A percentile compares a stretch with the other conserved stretches of the same genome.
These are phyloP conservation scores for Pedionomus torquatus DNA, from an alignment of 2,113 vertebrate genomes.

Conservation along the genomic window DNA sequence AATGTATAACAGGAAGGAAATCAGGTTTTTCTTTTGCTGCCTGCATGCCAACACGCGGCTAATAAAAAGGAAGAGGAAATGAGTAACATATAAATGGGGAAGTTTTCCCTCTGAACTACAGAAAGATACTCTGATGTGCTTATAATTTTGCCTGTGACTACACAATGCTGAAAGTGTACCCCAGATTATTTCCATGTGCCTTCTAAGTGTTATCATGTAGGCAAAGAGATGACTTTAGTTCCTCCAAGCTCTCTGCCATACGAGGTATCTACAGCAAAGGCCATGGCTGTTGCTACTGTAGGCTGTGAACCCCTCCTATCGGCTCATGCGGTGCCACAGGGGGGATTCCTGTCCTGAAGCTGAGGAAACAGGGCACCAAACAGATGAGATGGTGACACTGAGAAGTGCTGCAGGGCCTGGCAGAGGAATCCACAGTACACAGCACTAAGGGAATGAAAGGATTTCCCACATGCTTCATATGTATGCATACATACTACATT, in stretches of 20 bases:
- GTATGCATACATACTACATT: background rate
- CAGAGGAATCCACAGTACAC: fast-evolving
- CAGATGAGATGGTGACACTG: background rate
- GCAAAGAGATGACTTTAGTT: background rate
- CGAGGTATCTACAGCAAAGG: fast-evolving
- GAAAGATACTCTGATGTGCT: background rate
- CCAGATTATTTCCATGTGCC: background rate
- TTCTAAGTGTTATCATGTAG: background rate
- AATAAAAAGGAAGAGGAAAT: slow-evolving; percentile 68
- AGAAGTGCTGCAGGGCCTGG: background rate
- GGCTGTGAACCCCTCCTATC: background rate
- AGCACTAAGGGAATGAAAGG: background rate
- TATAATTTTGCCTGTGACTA: background rate
- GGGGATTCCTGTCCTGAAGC: background rate
- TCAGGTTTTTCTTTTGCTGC: slow-evolving; percentile 42
- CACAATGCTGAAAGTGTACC: background rate
- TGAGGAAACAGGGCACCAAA: background rate
- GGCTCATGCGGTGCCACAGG: fast-evolving
- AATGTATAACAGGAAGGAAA: slow-evolving; percentile 58
- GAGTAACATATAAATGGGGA: slow-evolving; percentile 32
- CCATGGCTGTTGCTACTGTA: background rate
- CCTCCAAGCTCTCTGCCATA: background rate
- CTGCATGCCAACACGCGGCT: background rate
- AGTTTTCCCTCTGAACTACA: slow-evolving; percentile 12
- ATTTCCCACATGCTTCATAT: background rate